Base-by-base conservation (phyloP, 2,888 invertebrate genomes). In the Idaea aversata region DNA sequence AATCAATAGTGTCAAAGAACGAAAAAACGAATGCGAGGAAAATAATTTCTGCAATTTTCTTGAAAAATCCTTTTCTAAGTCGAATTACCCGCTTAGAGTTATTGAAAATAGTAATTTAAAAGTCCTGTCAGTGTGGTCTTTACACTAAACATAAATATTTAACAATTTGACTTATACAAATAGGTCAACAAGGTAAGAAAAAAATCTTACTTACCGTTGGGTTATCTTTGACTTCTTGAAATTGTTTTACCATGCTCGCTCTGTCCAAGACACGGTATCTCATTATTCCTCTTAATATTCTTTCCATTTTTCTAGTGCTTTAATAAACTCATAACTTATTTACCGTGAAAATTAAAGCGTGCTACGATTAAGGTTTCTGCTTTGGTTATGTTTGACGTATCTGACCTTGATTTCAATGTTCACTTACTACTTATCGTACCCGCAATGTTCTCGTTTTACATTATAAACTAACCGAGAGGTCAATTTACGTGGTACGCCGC, bases 221-320 rank as follows among this genome's bases (percentile, higher is more conserved):
- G 93, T 98, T 95, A 92, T 98, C 96, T 85, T 95, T 94, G 75
- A 99, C 97, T 94, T 96, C 94, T 87, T 97, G 94, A 90, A 99
- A 99, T 89, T 99, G 98, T 90, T 97, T 95, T 47, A 99, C 97
- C 98, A 98, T 98, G 80, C 95, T 95, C 69, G 96, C 95, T 72
- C 97, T 94, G 74, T 97, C 96, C 66, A 96, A 95, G 70, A 95
- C 94, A 68, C 98, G 95, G 87, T 98, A 99, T 80, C 96, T 95
- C 95, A 98, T 97, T 65, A 98, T 96, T 63, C 98, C 98, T 83
- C 96, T 95, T 74, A 98, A 90, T 84, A 98, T 97, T 88, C 96
- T 95, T 80, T 98, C 97, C 97, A 98, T 98, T 65, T 65, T 85
- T 82, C 13, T 58, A 57, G 63, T 70, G 61, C 61, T 62, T 67